Conservation (phyloP, 2,797 vertebrate genomes). For the Phoebastria nigripes region DNA sequence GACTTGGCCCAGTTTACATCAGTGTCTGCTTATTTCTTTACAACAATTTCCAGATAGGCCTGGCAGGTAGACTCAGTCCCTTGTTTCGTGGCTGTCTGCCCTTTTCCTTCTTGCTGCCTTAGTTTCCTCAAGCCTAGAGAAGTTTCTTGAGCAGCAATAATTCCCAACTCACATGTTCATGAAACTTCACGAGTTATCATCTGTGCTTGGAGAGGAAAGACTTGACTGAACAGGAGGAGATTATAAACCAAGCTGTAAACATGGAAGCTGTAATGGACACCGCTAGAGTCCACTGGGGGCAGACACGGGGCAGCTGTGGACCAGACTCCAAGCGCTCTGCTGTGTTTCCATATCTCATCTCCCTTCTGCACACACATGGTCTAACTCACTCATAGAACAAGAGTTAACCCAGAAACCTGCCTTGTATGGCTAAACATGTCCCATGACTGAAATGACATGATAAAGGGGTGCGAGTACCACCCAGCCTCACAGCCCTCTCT, state of each 20-base stretch:
- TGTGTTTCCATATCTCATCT: background rate
- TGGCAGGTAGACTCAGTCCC: background rate
- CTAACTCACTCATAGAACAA: background rate
- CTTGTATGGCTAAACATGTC: background rate
- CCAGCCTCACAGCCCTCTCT: background rate
- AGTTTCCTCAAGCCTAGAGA: background rate
- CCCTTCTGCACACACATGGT: background rate
- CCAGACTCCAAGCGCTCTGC: background rate
- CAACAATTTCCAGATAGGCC: background rate
- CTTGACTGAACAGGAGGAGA: background rate
- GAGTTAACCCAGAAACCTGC: background rate
- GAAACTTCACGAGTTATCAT: background rate
- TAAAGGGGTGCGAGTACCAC: background rate
- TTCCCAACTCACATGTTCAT: background rate
- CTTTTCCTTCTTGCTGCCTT: background rate
- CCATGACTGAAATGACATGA: background rate
- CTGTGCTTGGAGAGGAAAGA: background rate
- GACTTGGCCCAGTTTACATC: background rate
- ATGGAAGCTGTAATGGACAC: background rate
- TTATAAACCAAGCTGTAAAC: background rate
- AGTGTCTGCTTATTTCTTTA: background rate
- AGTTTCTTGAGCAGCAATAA: background rate
- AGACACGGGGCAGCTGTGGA: background rate
- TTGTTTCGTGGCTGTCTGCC: background rate
- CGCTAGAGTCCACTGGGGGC: accelerated